phyloP scores from a whole-genome alignment of 2,888 invertebrate species.

The Hylaea fasciaria region DNA sequence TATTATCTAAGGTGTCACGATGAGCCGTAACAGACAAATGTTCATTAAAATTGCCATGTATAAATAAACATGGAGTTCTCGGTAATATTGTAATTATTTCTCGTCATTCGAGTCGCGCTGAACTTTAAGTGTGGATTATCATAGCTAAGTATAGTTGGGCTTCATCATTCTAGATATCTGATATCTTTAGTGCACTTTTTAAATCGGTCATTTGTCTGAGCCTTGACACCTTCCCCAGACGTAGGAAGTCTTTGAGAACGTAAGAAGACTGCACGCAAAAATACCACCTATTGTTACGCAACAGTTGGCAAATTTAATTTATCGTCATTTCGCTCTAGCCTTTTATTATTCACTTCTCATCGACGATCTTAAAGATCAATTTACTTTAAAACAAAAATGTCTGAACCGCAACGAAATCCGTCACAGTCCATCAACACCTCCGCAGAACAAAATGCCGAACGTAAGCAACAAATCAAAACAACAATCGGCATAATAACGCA shows the following conservation, averaged over 20 bases:
- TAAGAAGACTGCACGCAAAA: no score
- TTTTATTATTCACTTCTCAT: no score
- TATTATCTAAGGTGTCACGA: constrained; percentile 55
- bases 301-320: no score
- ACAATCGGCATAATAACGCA: constrained; percentile 69
- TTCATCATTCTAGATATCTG: constrained; percentile 24
- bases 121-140: constrained; percentile 34
- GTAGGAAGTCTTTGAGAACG: no score
- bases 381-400: no score
- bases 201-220: no score
- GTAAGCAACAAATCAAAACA: constrained; percentile 47
- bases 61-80: constrained; percentile 61
- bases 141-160: constrained; percentile 30
- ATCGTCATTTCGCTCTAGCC: no score
- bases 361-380: no score
- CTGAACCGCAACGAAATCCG: no score
- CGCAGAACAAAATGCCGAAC: neutral
- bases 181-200: constrained; percentile 3
- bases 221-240: no score
- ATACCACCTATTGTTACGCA: no score
- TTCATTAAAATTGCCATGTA: constrained; percentile 56
- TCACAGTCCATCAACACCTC: no score
- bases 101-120: constrained; percentile 34
- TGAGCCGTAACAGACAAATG: constrained; percentile 54
- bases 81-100: constrained; percentile 49